These are phyloP conservation scores for Setophaga petechia DNA, from an alignment of 2,113 vertebrate genomes.

Conservation along the genomic window DNA sequence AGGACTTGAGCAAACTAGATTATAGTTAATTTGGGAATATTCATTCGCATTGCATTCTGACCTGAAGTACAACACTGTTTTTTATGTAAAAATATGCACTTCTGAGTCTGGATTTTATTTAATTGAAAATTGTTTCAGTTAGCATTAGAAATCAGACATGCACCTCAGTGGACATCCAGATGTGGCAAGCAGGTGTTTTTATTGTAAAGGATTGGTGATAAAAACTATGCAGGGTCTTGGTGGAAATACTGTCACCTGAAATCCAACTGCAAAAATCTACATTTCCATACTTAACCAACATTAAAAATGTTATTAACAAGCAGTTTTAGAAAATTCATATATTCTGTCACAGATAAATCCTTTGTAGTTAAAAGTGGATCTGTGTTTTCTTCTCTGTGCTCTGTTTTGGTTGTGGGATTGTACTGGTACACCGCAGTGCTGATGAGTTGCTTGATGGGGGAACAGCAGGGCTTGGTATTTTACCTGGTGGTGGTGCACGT, in stretches of 20 bases:
- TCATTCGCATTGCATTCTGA: not conserved
- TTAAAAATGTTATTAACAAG: accelerated
- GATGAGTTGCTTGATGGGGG: not conserved
- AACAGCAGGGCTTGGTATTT: not conserved
- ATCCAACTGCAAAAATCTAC: not conserved
- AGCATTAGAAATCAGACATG: not conserved
- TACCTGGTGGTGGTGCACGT: accelerated
- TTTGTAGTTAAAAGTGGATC: not conserved
- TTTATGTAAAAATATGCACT: not conserved
- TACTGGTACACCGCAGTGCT: accelerated
- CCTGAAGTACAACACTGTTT: not conserved
- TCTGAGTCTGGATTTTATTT: not conserved
- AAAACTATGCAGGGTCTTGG: not conserved
- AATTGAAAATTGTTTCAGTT: not conserved
- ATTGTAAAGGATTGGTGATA: not conserved
- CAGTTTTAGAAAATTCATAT: not conserved
- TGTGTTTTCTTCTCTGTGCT: accelerated
- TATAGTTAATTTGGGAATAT: not conserved
- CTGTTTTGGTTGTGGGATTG: accelerated
- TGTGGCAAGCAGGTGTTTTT: not conserved
- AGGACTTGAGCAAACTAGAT: not conserved
- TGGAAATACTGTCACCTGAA: not conserved
- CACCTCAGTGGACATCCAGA: not conserved
- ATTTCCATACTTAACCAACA: not conserved
- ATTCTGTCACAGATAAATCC: not conserved